A percentile compares a stretch with the other conserved stretches of the same genome.
These are phyloP conservation scores for Florisuga fusca DNA, from an alignment of 2,797 vertebrate genomes.

Conservation along the genomic window DNA sequence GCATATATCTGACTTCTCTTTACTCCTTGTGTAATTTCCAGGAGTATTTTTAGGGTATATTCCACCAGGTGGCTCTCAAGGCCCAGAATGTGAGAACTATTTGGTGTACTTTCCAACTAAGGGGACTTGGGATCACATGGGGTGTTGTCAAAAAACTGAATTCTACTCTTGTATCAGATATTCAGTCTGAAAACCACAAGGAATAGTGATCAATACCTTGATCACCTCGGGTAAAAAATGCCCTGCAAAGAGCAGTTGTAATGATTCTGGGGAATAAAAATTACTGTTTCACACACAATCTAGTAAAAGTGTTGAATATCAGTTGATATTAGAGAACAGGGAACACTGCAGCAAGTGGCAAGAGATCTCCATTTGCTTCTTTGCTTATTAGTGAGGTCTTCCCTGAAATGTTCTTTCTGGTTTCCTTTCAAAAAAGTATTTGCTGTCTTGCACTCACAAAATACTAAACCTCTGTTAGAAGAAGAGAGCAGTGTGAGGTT, in stretches of 20 bases:
- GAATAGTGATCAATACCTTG: neutral
- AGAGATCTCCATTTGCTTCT: neutral
- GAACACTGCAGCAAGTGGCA: neutral
- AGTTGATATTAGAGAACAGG: neutral
- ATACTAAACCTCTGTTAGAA: neutral
- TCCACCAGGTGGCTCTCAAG: conserved; percentile 78
- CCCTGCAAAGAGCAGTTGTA: neutral
- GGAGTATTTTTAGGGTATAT: conserved; percentile 13
- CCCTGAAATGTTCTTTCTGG: neutral
- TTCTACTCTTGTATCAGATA: neutral
- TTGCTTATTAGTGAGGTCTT: neutral
- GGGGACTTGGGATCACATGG: neutral
- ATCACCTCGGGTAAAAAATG: neutral
- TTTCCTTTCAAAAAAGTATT: neutral
- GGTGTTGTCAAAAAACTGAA: neutral
- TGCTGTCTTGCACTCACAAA: neutral
- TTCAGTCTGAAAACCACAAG: neutral
- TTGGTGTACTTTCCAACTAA: neutral
- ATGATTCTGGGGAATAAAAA: neutral
- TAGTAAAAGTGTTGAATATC: neutral
- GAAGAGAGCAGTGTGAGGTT: neutral
- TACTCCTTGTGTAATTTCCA: neutral
- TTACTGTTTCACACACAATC: neutral
- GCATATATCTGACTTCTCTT: neutral
- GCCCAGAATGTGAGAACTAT: neutral